Conservation (phyloP, 2,888 invertebrate species). For the Acronicta aceris region DNA sequence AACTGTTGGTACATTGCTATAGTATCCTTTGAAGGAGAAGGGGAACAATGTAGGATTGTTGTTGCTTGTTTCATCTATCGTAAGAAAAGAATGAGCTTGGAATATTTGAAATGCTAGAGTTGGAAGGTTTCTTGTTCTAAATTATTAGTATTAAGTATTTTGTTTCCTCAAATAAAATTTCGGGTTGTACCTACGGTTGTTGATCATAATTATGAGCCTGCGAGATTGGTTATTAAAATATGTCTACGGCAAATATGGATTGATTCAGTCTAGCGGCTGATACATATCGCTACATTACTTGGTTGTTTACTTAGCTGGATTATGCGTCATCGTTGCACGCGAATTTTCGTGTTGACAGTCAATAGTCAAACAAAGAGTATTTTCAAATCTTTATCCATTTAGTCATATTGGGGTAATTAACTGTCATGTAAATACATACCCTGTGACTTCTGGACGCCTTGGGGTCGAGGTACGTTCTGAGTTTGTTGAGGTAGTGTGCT, state of each 20-base stretch:
- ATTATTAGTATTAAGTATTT: too few species aligned
- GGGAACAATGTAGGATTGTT: constrained; percentile 28
- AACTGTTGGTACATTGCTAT: constrained; percentile 31
- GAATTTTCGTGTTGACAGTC: background rate
- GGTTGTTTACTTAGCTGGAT: constrained; percentile 1
- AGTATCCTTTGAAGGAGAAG: constrained; percentile 33
- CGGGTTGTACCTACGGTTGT: background rate
- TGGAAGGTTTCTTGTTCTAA: too few species aligned
- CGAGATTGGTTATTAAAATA: background rate
- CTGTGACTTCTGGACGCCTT: constrained; percentile 98
- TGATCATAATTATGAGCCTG: background rate
- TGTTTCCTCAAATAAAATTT: too few species aligned
- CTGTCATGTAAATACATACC: constrained; percentile 89
- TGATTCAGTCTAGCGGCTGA: background rate
- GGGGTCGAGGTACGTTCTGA: constrained; percentile 98
- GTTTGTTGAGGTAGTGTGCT: constrained; percentile 97
- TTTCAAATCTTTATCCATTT: background rate
- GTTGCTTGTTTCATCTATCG: constrained; percentile 9
- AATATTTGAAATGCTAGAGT: background rate
- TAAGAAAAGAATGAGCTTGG: background rate
- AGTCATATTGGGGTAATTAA: background rate
- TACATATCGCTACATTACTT: background rate
- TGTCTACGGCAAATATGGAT: background rate
- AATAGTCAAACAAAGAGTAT: background rate
- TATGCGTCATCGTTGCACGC: background rate